These are phyloP conservation scores for Kryptolebias ocellatus DNA, from an alignment of 2,797 vertebrate genomes.

Conservation along the genomic window DNA sequence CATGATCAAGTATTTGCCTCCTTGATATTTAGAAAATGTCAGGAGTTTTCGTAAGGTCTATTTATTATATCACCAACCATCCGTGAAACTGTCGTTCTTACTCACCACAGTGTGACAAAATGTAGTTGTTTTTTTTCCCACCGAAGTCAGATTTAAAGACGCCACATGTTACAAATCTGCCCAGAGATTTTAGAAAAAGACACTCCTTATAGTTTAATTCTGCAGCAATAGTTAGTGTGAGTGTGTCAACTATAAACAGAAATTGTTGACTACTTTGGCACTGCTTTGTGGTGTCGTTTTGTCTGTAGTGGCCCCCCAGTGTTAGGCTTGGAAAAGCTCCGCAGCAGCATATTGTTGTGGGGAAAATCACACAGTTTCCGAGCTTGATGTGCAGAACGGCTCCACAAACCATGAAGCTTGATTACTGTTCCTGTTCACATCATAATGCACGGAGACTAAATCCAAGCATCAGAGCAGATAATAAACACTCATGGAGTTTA, in stretches of 20 bases:
- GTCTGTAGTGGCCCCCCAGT: not conserved
- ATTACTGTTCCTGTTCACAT: not conserved
- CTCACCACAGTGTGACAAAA: not conserved
- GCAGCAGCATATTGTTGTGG: not conserved
- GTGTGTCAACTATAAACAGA: not conserved
- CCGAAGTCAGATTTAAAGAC: not conserved
- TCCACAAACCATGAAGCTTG: not conserved
- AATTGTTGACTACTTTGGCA: not conserved
- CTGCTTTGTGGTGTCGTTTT: not conserved
- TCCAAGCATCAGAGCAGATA: no score
- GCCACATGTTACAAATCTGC: not conserved
- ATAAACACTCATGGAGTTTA: no score
- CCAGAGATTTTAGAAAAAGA: not conserved
- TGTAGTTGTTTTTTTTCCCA: not conserved
- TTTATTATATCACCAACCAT: not conserved
- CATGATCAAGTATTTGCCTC: not conserved
- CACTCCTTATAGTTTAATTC: not conserved
- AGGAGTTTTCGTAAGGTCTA: not conserved
- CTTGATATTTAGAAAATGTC: not conserved
- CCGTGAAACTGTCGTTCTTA: not conserved
- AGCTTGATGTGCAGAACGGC: not conserved
- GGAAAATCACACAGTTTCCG: not conserved
- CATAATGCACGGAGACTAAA: no score
- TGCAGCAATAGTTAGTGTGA: not conserved
- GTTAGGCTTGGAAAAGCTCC: not conserved